Percentiles rank a stretch among this genome's conserved stretches.
Evolutionary conservation across 2,113 vertebrate species (phyloP).

Genomic region (Steatornis caripensis): DNA sequence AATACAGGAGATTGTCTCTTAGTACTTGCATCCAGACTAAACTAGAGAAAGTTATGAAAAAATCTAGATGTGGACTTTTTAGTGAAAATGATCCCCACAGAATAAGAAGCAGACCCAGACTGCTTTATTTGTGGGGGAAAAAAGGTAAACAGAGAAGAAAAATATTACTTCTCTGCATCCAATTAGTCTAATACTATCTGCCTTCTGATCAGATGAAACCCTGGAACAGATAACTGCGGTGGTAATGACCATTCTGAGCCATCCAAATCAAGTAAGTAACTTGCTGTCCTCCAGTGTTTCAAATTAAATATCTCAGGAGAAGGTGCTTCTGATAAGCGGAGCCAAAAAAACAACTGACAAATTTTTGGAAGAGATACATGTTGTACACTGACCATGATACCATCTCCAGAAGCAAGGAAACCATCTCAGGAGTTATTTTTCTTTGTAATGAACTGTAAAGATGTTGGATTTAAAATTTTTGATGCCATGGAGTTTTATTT

Average conservation of each 20-base stretch:
- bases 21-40: neutral
- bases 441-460: neutral
- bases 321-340: neutral
- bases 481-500: neutral
- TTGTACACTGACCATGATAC: neutral
- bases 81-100: neutral
- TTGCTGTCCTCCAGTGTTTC: neutral
- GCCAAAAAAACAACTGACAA: neutral
- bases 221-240: neutral
- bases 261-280: neutral
- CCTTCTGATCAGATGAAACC: neutral
- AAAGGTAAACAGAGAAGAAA: neutral
- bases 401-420: neutral
- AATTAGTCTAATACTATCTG: neutral
- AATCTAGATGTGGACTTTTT: neutral
- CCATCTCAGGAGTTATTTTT: neutral
- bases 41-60: neutral
- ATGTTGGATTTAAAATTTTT: neutral
- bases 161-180: neutral
- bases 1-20: neutral
- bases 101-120: neutral
- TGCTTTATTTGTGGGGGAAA: neutral
- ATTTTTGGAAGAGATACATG: neutral
- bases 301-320: neutral
- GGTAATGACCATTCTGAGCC: neutral